Percentiles rank a stretch among this genome's conserved stretches.
Evolutionary conservation across 2,888 invertebrate species (phyloP).

Genomic region (Sisyra terminalis): DNA sequence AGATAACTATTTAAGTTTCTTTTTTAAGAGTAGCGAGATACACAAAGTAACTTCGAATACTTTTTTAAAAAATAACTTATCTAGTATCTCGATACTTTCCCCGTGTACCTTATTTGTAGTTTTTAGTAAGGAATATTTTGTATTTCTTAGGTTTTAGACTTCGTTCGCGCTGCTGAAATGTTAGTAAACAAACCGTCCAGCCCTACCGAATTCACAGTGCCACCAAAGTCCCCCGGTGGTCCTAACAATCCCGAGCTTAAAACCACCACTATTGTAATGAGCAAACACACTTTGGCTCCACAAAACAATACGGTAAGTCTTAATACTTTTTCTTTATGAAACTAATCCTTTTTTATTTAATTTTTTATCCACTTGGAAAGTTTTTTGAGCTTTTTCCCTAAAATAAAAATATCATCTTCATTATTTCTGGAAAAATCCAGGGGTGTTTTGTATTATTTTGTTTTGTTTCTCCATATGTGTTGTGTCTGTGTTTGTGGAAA

Average conservation of each 20-base stretch:
- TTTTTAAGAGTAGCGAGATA: no score
- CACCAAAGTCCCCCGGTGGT: slow-evolving; percentile 60
- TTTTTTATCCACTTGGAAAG: no score
- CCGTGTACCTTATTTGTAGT: slow-evolving; percentile 8
- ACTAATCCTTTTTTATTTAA: slow-evolving; percentile 2
- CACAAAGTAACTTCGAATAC: no score
- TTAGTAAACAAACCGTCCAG: slow-evolving; percentile 32
- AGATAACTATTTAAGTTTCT: no score
- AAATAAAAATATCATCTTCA: not conserved
- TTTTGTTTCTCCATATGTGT: slow-evolving; percentile 3
- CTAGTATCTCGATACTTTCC: no score
- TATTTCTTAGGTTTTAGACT: slow-evolving; percentile 56
- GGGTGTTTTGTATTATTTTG: slow-evolving; percentile 1
- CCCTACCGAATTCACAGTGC: slow-evolving; percentile 32
- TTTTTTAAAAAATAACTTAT: no score
- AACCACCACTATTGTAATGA: slow-evolving; percentile 88
- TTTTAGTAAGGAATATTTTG: slow-evolving; percentile 4
- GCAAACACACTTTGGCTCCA: slow-evolving; percentile 75
- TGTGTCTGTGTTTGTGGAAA: slow-evolving; percentile 5
- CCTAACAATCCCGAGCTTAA: slow-evolving; percentile 37
- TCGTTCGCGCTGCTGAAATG: slow-evolving; percentile 76
- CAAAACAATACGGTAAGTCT: slow-evolving; percentile 42
- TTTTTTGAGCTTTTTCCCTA: no score
- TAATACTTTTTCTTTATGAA: not conserved
- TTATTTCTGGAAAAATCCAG: not conserved